Conservation (phyloP, 2,113 vertebrate species). For the Chloroceryle aenea region DNA sequence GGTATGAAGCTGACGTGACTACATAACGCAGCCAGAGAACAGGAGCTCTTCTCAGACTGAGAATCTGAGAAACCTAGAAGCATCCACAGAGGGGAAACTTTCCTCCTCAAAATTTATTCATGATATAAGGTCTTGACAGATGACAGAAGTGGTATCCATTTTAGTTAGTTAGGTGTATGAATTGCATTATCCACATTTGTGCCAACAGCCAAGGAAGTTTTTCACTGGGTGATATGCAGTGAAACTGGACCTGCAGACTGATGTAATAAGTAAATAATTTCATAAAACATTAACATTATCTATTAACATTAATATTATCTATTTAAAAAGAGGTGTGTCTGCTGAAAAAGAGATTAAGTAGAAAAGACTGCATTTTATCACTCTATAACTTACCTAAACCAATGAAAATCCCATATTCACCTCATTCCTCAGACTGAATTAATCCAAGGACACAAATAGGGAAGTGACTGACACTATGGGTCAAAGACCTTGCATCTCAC, state of each 20-base stretch:
- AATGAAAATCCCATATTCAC: background rate
- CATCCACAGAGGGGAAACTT: constrained; percentile 58
- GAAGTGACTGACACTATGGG: background rate
- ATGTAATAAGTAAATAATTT: background rate
- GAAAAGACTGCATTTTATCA: background rate
- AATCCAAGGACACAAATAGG: background rate
- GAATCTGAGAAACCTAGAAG: constrained; percentile 24
- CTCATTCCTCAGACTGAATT: background rate
- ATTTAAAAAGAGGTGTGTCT: background rate
- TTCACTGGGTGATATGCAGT: background rate
- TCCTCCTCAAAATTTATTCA: constrained; percentile 69
- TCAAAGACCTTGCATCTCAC: background rate
- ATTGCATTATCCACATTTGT: background rate
- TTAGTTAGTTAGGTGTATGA: constrained; percentile 19
- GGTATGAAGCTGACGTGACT: constrained; percentile 69
- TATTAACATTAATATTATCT: background rate
- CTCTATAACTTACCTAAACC: background rate
- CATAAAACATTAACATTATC: background rate
- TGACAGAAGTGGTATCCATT: constrained; percentile 43
- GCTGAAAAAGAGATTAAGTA: background rate
- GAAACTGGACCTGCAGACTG: background rate
- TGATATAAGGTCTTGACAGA: constrained; percentile 26
- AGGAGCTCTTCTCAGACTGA: constrained; percentile 69
- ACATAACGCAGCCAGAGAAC: constrained; percentile 55
- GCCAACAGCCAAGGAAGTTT: constrained; percentile 40